A percentile compares a stretch with the other conserved stretches of the same genome.
phyloP scores from a whole-genome alignment of 2,113 vertebrate genomes.

The Nyctibius bracteatus region DNA sequence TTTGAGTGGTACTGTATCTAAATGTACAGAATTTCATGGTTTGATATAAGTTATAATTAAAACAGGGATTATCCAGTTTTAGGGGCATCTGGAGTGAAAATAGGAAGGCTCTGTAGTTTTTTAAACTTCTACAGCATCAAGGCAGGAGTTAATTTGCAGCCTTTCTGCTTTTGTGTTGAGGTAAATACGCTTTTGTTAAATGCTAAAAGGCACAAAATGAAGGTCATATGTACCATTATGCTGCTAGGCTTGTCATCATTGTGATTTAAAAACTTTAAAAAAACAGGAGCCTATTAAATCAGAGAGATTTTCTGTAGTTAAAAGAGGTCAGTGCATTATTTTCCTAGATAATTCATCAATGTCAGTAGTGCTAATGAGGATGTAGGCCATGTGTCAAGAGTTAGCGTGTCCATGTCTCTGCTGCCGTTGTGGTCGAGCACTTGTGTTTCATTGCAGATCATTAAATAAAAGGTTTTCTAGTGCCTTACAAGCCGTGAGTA shows the following conservation, averaged over 20 bases:
- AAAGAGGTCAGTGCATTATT: conserved; percentile 23
- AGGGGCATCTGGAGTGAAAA: not conserved
- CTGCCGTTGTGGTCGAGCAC: not conserved
- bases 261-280: not conserved
- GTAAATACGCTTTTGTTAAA: conserved; percentile 27
- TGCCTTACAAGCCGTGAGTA: not conserved
- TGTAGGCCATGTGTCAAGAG: not conserved
- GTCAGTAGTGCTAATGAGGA: not conserved
- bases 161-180: not conserved
- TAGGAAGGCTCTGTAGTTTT: not conserved
- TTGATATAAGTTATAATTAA: not conserved
- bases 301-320: not conserved
- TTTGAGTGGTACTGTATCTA: not conserved
- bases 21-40: not conserved
- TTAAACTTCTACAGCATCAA: not conserved
- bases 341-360: not conserved
- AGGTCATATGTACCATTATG: conserved; percentile 11
- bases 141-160: not conserved
- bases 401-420: not conserved
- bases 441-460: not conserved
- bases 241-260: not conserved
- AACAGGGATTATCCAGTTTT: not conserved
- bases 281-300: not conserved
- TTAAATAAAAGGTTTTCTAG: not conserved
- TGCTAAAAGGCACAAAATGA: conserved; percentile 5